phyloP scores from a whole-genome alignment of 2,888 invertebrate species.

The Drosophila pseudotakahashii region DNA sequence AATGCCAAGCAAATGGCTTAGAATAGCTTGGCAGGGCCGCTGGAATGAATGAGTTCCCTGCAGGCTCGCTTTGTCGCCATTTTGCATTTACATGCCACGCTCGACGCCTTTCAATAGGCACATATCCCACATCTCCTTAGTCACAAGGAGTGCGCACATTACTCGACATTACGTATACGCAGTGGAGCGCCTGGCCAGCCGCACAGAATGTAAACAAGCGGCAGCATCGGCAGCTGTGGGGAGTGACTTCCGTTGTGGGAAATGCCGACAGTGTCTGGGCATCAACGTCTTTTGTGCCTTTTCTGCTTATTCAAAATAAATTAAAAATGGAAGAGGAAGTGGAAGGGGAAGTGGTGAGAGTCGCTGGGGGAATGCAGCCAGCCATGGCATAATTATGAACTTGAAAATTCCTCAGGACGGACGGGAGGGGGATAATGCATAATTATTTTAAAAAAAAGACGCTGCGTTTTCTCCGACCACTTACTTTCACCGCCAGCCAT shows the following conservation, averaged over 20 bases:
- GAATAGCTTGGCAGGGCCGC: slow-evolving; percentile 59
- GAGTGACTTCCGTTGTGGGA: slow-evolving; percentile 77
- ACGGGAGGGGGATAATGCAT: slow-evolving; percentile 65
- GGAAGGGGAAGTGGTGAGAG: slow-evolving; percentile 48
- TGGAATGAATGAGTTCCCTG: slow-evolving; percentile 53
- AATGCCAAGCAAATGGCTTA: slow-evolving; percentile 68
- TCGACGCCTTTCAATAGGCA: slow-evolving; percentile 74
- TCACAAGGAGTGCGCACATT: slow-evolving; percentile 54
- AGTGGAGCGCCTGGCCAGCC: slow-evolving; percentile 21
- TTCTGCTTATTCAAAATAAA: slow-evolving; percentile 70
- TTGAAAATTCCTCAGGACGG: slow-evolving; percentile 65
- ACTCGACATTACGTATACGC: slow-evolving; percentile 72
- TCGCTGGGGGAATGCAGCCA: slow-evolving; percentile 17
- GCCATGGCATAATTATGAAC: slow-evolving; percentile 77
- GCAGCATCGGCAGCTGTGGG: slow-evolving; percentile 47
- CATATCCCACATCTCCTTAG: slow-evolving; percentile 13
- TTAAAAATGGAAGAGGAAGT: slow-evolving; percentile 64
- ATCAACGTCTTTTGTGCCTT: slow-evolving; percentile 60
- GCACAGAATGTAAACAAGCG: slow-evolving; percentile 69
- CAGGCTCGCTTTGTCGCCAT: slow-evolving; percentile 81
- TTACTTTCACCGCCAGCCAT: slow-evolving; percentile 59
- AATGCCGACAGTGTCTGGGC: slow-evolving; percentile 66
- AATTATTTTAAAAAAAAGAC: slow-evolving; percentile 71
- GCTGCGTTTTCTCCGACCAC: slow-evolving; percentile 41
- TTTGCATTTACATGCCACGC: slow-evolving; percentile 80